Evolutionary conservation across 2,888 invertebrate genomes (phyloP).

Genomic region (Pristionchus mayeri): DNA sequence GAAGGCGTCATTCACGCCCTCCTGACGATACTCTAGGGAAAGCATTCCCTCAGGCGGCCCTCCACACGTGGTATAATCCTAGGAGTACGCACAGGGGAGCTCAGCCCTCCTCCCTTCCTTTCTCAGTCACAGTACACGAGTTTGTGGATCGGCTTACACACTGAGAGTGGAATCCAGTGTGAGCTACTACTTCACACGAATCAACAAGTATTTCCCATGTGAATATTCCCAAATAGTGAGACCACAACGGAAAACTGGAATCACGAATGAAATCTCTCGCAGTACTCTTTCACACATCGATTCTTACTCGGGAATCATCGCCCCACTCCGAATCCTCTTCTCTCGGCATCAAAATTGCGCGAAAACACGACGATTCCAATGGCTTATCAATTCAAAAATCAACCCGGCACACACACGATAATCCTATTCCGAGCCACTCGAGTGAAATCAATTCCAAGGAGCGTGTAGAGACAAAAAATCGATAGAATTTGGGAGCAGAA

Average conservation of each 20-base stretch:
- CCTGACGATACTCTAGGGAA: neutral
- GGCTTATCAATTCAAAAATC: neutral
- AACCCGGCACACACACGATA: neutral
- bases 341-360: neutral
- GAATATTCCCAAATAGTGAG: too few relatives aligned
- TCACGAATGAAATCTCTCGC: too few relatives aligned
- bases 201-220: too few relatives aligned
- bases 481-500: neutral
- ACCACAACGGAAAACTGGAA: too few relatives aligned
- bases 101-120: neutral
- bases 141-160: conserved; percentile 14
- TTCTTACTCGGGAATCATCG: neutral
- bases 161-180: too few relatives aligned
- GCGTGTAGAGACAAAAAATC: neutral
- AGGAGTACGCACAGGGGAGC: neutral
- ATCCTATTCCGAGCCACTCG: neutral
- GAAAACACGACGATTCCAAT: neutral
- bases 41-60: neutral
- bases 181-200: too few relatives aligned
- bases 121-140: conserved; percentile 14
- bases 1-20: too few relatives aligned
- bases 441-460: neutral
- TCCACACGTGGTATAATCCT: conserved; percentile 16
- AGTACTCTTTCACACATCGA: neutral
- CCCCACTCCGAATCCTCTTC: neutral